phyloP scores from a whole-genome alignment of 2,888 invertebrate species.

The Macrophya alboannulata region DNA sequence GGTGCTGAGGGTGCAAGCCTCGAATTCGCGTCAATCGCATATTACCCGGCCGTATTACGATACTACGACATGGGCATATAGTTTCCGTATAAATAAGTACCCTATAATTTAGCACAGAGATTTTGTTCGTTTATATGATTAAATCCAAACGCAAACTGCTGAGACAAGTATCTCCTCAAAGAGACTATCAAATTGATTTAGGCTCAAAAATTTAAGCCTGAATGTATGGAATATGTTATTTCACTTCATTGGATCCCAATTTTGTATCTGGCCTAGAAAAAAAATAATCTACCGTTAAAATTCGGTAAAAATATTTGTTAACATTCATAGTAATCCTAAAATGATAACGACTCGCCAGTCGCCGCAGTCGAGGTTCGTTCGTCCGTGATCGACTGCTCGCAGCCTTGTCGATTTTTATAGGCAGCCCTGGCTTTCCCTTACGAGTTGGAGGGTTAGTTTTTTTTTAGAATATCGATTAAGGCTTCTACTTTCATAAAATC shows the following conservation, averaged over 20 bases:
- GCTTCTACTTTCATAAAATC: background rate
- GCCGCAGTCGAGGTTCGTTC: conserved; percentile 13
- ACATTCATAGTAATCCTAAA: background rate
- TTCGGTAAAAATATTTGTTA: background rate
- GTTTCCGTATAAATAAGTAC: background rate
- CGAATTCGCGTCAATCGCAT: conserved; percentile 1
- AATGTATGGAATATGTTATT: background rate
- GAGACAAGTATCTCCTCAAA: background rate
- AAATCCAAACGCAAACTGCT: background rate
- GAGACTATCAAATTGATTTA: background rate
- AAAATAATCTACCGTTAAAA: background rate
- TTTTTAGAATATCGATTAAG: background rate
- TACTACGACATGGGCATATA: background rate
- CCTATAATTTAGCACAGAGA: background rate
- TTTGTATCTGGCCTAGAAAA: background rate
- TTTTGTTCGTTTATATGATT: background rate
- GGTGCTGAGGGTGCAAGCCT: background rate
- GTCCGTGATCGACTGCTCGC: conserved; percentile 23
- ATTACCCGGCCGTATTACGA: background rate
- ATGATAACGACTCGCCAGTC: background rate
- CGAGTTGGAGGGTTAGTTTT: conserved; percentile 11
- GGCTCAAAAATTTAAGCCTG: background rate
- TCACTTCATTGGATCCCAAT: background rate
- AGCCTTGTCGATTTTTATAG: conserved; percentile 13
- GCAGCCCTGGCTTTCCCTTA: background rate